Conservation (phyloP, 2,797 vertebrate species). For the Caiman crocodilus region DNA sequence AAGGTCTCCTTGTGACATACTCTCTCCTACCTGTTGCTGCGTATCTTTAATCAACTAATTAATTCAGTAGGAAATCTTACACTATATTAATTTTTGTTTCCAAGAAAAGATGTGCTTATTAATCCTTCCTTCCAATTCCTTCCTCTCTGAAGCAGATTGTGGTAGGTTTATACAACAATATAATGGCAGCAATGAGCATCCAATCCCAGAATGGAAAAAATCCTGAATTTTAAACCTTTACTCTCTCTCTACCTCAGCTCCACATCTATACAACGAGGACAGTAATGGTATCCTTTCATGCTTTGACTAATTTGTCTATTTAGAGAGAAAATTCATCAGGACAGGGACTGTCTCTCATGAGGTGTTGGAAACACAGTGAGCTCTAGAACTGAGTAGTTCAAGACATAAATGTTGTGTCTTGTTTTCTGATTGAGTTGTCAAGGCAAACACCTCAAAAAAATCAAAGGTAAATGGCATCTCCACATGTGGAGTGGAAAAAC, state of each 20-base stretch:
- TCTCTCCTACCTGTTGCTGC: not conserved
- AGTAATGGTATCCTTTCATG: not conserved
- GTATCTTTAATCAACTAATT: not conserved
- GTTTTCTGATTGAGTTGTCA: slow-evolving; percentile 39
- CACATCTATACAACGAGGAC: too few species aligned
- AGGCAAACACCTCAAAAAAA: slow-evolving; percentile 13
- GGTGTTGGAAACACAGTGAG: not conserved
- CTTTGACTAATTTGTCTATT: slow-evolving; percentile 43
- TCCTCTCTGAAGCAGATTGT: not conserved
- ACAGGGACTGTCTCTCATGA: slow-evolving; percentile 42
- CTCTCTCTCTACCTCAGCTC: too few species aligned
- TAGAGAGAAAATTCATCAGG: slow-evolving; percentile 51
- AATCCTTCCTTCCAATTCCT: not conserved
- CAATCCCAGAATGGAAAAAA: too few species aligned
- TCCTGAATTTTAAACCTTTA: too few species aligned
- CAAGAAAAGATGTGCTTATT: not conserved
- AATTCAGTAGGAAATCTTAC: not conserved
- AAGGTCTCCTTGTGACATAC: not conserved
- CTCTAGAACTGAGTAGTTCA: not conserved
- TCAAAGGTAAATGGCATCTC: slow-evolving; percentile 6
- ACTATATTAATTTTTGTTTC: not conserved
- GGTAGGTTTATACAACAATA: not conserved
- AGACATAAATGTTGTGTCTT: not conserved
- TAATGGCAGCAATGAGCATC: not conserved
- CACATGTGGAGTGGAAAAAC: not conserved